Base-by-base conservation (phyloP, 2,888 invertebrate genomes). In the Monoplex corrugatus region DNA sequence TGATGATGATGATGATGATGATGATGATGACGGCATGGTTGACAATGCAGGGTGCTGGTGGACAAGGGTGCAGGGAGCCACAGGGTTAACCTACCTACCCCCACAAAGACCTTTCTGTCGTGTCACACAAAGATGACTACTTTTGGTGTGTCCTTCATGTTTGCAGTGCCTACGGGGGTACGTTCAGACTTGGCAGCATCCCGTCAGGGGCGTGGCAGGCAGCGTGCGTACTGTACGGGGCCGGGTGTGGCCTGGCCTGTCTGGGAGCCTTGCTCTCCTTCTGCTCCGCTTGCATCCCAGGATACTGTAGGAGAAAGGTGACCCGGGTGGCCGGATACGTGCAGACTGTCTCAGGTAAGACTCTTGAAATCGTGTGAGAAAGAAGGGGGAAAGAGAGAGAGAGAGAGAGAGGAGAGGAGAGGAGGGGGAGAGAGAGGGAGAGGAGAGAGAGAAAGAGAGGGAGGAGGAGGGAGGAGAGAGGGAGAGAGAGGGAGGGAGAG, bases 151-250 rank as follows among this genome's bases (percentile, higher is more conserved):
- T n/a, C n/a, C n/a, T n/a, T n/a, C 50, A 50, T 13, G 19, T 57
- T 32, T 57, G 44, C 78, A 87, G 87, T 57, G 92, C 93, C 88
- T 95, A 94, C 87, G 94, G 94, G 0, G 95, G 94, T 16, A 91
- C 92, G n/a, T 94, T 94, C 87, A 92, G 94, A 45, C 91, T 94
- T 50, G 92, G 93, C 23, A 93, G 93, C 86, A 91, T 95, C 23
- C 94, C 95, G 0, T 95, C 95, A 2, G 93, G 92, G 43, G 92
- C 95, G 0, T 95, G 95, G 95, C 95, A 95, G 89, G 95, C 94
- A 0, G 93, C 95, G 0, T 95, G 95, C 86, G 91, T 95, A 28
- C 90, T 96, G 80, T 96, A 94, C 87, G 95, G 95, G 0, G 93
- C 94, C 23, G 95, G 95, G 3, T 95, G 95, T 89, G 91, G 94